Evolutionary conservation across 1,140 invertebrate species (phyloP).

Genomic region (Drosophila bocqueti): DNA sequence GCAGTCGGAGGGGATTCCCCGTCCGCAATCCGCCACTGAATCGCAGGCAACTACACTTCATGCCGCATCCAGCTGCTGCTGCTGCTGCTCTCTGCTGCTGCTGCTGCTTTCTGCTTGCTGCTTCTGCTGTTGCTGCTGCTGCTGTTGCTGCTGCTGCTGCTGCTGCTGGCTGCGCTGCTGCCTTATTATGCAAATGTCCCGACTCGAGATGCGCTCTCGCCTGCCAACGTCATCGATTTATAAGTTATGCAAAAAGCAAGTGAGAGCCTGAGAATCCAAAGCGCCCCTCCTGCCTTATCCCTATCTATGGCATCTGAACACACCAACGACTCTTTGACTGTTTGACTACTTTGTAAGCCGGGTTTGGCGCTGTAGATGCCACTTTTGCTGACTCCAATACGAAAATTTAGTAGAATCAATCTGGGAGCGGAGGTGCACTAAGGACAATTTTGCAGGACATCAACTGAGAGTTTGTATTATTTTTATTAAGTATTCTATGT

Average conservation of each 20-base stretch:
- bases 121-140: not conserved
- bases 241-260: constrained; percentile 75
- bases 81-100: not conserved
- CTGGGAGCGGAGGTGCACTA: not conserved
- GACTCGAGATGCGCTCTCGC: constrained; percentile 52
- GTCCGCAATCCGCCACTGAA: constrained; percentile 31
- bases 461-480: not conserved
- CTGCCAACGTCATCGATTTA: constrained; percentile 81
- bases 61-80: constrained; percentile 22
- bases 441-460: not conserved
- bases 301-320: constrained; percentile 21
- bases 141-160: not conserved
- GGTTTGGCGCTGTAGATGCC: constrained; percentile 65
- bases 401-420: constrained; percentile 59
- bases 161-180: constrained; percentile 10
- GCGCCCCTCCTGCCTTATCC: not conserved
- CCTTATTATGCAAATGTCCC: constrained; percentile 77
- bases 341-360: constrained; percentile 76
- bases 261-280: constrained; percentile 17
- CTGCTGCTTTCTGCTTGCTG: not conserved
- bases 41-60: constrained; percentile 59
- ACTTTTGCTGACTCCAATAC: constrained; percentile 69
- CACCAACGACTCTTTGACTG: constrained; percentile 45
- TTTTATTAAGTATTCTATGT: not conserved
- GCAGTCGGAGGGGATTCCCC: constrained; percentile 17